Evolutionary conservation across 2,113 vertebrate genomes (phyloP), one percentile per base, ranked within the genome.

Genomic region (Cettia cetti): DNA sequence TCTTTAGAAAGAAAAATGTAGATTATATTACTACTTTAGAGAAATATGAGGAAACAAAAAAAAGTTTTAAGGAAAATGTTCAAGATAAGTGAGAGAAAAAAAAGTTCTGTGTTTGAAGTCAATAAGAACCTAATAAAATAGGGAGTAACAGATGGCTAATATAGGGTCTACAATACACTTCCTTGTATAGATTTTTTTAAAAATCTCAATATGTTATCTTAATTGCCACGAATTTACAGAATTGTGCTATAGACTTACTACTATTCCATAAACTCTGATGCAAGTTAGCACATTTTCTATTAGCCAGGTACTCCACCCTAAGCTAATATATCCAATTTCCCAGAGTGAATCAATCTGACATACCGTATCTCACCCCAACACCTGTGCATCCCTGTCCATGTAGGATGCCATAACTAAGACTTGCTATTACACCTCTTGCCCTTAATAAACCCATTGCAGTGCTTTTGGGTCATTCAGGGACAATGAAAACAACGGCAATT

Each of bases 11-110:
- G 37, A 9, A 61, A 91, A 95, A 69, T 42, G 21, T 44, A 76
- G 68, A 79, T 79, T 33, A 45, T 9, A 80, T 10, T 4, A 57
- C 82, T 74, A 82, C n/a, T 80, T 69, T 24, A 37, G 15, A 79
- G n/a, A 40, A 76, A 52, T 15, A 60, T 9, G 39, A 95, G n/a
- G 42, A 82, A 94, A 94, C 3, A 83, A 19, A 83, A 56, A 56
- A 45, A 2, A 39, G 21, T 83, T 70, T 86, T 81, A 35, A 86
- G 89, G 37, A 82, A 93, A 90, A 95, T 52, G 33, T 10, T 94
- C 11, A 63, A 80, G 28, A n/a, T 69, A 65, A 80, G 33, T 28
- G 60, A 78, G 27, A 94, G 21, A 92, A 33, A 78, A 56, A 30
- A 31, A 21, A 1, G 7, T 6, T 24, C 22, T 45, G 39, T 60